phyloP scores from a whole-genome alignment of 2,797 vertebrate genomes.

The Sitta carolinensis region DNA sequence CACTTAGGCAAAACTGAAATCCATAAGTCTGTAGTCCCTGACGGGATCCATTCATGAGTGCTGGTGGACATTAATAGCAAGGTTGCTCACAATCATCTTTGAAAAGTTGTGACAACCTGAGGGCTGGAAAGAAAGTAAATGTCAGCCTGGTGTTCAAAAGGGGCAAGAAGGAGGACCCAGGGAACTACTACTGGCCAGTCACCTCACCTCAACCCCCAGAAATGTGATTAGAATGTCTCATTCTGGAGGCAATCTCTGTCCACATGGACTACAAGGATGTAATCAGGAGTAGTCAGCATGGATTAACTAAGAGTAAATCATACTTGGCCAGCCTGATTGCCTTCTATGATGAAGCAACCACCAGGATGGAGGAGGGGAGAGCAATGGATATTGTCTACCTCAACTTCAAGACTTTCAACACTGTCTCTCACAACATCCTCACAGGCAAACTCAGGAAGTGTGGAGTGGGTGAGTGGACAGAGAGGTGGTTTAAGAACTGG shows the following conservation, averaged over 20 bases:
- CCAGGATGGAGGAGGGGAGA: background rate
- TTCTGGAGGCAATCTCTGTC: background rate
- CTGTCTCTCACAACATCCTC: background rate
- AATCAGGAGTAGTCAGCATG: background rate
- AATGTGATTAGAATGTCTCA: background rate
- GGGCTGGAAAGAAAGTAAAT: background rate
- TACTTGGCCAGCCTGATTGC: background rate
- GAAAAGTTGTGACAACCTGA: background rate
- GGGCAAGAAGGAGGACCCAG: background rate
- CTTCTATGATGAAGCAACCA: background rate
- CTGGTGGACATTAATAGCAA: background rate
- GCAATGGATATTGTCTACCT: background rate
- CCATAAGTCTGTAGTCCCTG: fast-evolving
- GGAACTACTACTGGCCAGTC: background rate
- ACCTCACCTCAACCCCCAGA: background rate
- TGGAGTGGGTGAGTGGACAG: background rate
- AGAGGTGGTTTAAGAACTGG: background rate
- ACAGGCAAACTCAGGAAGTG: background rate
- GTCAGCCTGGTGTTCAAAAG: background rate
- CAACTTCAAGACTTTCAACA: background rate
- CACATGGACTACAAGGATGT: background rate
- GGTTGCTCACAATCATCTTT: background rate
- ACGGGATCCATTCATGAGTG: fast-evolving
- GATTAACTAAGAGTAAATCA: too few species aligned
- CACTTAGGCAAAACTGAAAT: background rate